Evolutionary conservation across 2,113 vertebrate genomes (phyloP).

Genomic region (Python bivittatus): DNA sequence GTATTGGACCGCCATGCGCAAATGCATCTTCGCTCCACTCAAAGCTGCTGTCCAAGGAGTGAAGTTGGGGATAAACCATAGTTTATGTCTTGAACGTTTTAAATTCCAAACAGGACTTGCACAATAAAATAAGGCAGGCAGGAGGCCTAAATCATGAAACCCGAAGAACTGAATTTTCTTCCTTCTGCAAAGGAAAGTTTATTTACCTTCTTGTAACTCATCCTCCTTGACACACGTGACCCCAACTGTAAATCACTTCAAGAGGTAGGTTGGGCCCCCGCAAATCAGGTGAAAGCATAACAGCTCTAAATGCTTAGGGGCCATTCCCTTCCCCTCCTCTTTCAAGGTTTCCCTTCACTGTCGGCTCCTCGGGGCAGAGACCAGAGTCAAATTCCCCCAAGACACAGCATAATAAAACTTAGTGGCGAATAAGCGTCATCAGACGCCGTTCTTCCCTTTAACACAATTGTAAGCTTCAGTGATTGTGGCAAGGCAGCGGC

Average conservation of each 20-base stretch:
- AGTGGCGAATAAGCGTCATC: background rate
- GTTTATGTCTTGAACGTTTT: background rate
- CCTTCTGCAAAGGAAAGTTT: background rate
- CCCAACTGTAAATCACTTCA: background rate
- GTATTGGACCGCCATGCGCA: background rate
- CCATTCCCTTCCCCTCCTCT: too few relatives aligned
- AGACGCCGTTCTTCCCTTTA: background rate
- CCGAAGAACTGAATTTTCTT: background rate
- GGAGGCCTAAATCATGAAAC: background rate
- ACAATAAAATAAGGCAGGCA: background rate
- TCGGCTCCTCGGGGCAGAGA: too few relatives aligned
- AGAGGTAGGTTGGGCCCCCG: rapidly evolving
- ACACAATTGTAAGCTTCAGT: background rate
- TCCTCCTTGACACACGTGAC: background rate
- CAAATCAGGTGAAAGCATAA: background rate
- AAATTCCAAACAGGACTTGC: background rate
- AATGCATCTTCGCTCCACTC: background rate
- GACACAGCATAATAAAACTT: rapidly evolving
- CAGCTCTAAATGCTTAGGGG: background rate
- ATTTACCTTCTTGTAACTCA: background rate
- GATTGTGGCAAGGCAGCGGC: background rate
- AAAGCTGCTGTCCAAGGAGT: background rate
- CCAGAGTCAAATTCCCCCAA: background rate
- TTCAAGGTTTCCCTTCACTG: too few relatives aligned
- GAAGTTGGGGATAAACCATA: background rate